phyloP scores from a whole-genome alignment of 2,888 invertebrate species.

The Branchipolynoe longqiensis region DNA sequence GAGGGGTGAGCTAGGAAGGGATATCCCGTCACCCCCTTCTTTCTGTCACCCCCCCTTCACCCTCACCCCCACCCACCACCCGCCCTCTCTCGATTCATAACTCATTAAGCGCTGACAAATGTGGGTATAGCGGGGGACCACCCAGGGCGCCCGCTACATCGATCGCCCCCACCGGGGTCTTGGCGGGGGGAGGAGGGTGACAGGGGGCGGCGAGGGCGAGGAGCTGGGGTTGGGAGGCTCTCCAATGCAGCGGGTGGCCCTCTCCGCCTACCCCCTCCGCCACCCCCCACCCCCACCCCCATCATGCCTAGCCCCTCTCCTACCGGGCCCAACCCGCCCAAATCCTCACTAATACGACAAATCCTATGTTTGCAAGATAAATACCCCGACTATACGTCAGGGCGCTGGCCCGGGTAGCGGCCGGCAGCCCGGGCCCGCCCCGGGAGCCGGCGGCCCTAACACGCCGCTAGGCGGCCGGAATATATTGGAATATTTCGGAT shows the following conservation, averaged over 20 bases:
- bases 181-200: background rate
- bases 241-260: too few species aligned
- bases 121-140: slow-evolving; percentile 38
- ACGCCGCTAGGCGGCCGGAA: slow-evolving; percentile 4
- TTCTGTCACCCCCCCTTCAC: background rate
- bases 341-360: slow-evolving; percentile 50
- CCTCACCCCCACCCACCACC: background rate
- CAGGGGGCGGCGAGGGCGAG: background rate
- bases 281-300: background rate
- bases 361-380: slow-evolving; percentile 51
- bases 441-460: slow-evolving; percentile 27
- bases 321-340: background rate
- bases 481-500: slow-evolving; percentile 43
- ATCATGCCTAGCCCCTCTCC: background rate
- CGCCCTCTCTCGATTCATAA: slow-evolving; percentile 24
- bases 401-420: background rate
- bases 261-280: too few species aligned
- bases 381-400: slow-evolving; percentile 40
- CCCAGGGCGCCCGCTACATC: slow-evolving; percentile 23
- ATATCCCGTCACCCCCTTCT: background rate
- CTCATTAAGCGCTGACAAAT: slow-evolving; percentile 52
- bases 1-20: too few species aligned
- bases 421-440: too few species aligned
- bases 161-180: slow-evolving; percentile 8
- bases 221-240: too few species aligned